phyloP scores from a whole-genome alignment of 1,140 invertebrate genomes.

The Euwallacea fornicatus region DNA sequence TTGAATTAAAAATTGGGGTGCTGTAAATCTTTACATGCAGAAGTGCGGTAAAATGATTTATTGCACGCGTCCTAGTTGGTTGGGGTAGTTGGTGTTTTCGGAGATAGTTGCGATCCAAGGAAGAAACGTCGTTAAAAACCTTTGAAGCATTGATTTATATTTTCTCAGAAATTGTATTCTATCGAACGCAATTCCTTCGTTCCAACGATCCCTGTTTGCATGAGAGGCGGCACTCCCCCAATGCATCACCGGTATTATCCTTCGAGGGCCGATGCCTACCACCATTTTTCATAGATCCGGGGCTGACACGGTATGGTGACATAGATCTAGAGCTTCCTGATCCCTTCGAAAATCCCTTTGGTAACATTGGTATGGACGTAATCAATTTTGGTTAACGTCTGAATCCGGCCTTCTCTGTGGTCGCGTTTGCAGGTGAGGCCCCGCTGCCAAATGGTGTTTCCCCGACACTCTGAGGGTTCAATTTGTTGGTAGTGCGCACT shows the following conservation, averaged over 20 bases:
- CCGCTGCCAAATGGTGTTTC: constrained; percentile 11
- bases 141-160: too few species aligned
- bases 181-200: too few species aligned
- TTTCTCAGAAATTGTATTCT: too few species aligned
- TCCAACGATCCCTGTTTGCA: too few species aligned
- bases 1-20: too few species aligned
- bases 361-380: constrained; percentile 7
- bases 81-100: too few species aligned
- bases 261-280: background rate
- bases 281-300: background rate
- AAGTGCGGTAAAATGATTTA: too few species aligned
- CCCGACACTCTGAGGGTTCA: background rate
- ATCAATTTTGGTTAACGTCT: background rate
- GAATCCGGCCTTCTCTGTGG: constrained; percentile 7
- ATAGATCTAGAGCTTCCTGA: constrained; percentile 7
- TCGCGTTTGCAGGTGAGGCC: constrained; percentile 12
- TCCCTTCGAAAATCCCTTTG: constrained; percentile 4
- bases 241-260: constrained; percentile 10
- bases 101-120: too few species aligned
- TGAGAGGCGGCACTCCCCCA: constrained; percentile 22
- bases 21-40: too few species aligned
- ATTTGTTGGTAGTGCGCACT: background rate
- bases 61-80: too few species aligned
- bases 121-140: too few species aligned
- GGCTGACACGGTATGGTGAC: background rate